Evolutionary conservation across 2,797 vertebrate species (phyloP).

Genomic region (Pagetopsis macropterus): DNA sequence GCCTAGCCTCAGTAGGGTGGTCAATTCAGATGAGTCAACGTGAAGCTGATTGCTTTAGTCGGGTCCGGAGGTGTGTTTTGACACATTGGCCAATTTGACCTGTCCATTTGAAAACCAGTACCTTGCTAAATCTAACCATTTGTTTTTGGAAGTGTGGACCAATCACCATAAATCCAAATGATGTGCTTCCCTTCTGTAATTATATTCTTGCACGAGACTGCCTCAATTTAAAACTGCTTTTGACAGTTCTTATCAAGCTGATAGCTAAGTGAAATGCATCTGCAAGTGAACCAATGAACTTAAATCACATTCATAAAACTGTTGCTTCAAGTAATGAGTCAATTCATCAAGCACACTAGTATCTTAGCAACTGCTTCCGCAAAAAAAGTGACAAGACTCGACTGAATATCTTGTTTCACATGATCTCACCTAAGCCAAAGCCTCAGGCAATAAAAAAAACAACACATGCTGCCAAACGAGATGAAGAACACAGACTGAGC

Average conservation of each 20-base stretch:
- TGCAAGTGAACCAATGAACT: slow-evolving; percentile 47
- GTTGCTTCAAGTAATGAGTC: slow-evolving; percentile 67
- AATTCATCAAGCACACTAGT: slow-evolving; percentile 60
- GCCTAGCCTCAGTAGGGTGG: too few relatives aligned
- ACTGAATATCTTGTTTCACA: slow-evolving; percentile 58
- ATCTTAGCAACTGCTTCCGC: slow-evolving; percentile 75
- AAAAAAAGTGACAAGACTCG: slow-evolving; percentile 54
- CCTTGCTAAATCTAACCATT: background rate
- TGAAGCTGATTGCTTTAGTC: slow-evolving; percentile 27
- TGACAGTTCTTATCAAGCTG: slow-evolving; percentile 53
- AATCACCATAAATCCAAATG: slow-evolving; percentile 39
- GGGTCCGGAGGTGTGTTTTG: slow-evolving; percentile 18
- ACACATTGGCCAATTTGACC: slow-evolving; percentile 21
- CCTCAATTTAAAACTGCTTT: slow-evolving; percentile 37
- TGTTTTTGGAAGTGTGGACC: slow-evolving; percentile 18
- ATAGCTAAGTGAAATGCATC: slow-evolving; percentile 45
- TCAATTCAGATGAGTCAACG: slow-evolving; percentile 4
- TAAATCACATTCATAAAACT: slow-evolving; percentile 52
- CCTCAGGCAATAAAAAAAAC: slow-evolving; percentile 23
- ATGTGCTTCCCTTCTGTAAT: slow-evolving; percentile 34
- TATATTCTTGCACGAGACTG: slow-evolving; percentile 18
- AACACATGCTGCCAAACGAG: slow-evolving; percentile 32
- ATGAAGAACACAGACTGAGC: slow-evolving; percentile 31
- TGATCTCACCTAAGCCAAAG: slow-evolving; percentile 59
- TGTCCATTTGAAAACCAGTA: slow-evolving; percentile 25